These are phyloP conservation scores for Strigamia transsilvanica DNA, from an alignment of 2,888 invertebrate species.

Conservation along the genomic window DNA sequence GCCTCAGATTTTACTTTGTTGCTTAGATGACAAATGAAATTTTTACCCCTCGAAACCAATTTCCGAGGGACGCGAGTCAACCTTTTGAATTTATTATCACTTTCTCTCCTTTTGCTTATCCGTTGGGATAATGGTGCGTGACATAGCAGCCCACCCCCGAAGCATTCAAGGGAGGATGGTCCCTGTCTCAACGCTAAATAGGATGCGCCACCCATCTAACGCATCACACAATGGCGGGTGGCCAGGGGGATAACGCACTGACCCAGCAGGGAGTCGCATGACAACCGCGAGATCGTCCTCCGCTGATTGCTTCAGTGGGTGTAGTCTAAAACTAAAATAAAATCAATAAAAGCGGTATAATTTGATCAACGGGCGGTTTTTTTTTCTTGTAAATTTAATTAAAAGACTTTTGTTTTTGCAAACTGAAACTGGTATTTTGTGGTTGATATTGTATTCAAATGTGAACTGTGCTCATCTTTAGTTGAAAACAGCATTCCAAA, in stretches of 20 bases:
- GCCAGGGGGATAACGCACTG: conserved; percentile 24
- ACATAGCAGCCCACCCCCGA: conserved; percentile 34
- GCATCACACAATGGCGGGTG: conserved; percentile 38
- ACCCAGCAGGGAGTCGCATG: conserved; percentile 18
- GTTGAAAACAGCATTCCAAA: too few species aligned
- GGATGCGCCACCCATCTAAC: conserved; percentile 37
- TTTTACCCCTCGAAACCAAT: conserved; percentile 31
- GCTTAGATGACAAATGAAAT: conserved; percentile 12
- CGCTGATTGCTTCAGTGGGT: conserved; percentile 26
- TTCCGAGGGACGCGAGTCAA: conserved; percentile 37
- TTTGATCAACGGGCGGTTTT: neutral
- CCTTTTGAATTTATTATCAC: conserved; percentile 43
- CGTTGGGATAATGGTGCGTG: conserved; percentile 38
- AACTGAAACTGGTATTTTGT: too few species aligned
- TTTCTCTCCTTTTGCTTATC: conserved; percentile 24
- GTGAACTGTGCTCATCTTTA: too few species aligned
- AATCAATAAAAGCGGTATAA: conserved; percentile 14
- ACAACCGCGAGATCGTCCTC: conserved; percentile 6
- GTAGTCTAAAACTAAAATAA: neutral
- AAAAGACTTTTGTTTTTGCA: too few species aligned
- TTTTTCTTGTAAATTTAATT: neutral
- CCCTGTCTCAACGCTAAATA: conserved; percentile 35
- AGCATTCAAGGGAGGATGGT: conserved; percentile 22
- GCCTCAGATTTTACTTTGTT: neutral
- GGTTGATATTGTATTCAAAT: too few species aligned